Conservation (phyloP, 2,113 vertebrate species). For the Ochotona princeps region DNA sequence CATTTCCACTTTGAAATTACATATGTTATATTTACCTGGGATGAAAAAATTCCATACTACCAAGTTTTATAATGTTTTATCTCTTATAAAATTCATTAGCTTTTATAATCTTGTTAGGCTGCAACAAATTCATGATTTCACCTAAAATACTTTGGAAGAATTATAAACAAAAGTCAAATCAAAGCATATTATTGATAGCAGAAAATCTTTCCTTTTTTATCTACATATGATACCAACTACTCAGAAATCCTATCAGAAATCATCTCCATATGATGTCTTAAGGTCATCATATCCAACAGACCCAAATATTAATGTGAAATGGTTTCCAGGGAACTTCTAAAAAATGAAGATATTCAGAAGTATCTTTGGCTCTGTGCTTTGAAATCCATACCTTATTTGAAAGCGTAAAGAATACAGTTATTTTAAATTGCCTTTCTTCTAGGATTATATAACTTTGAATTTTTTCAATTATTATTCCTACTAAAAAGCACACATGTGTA, state of each 20-base stretch:
- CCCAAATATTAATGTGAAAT: neutral
- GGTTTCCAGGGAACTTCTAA: neutral
- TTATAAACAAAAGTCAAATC: conserved; percentile 15
- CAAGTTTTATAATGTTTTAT: neutral
- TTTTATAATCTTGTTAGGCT: conserved; percentile 8
- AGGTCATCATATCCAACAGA: neutral
- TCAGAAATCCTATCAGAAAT: neutral
- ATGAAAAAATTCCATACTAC: neutral
- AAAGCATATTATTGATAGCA: conserved; percentile 30
- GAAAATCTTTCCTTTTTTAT: conserved; percentile 14
- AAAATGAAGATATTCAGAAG: conserved; percentile 5
- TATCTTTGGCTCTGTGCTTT: neutral
- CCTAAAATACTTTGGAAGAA: conserved; percentile 44
- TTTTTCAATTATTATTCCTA: neutral
- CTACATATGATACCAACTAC: neutral
- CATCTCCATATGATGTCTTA: neutral
- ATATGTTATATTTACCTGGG: neutral
- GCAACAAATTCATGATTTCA: neutral
- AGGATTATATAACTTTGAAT: neutral
- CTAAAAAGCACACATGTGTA: neutral
- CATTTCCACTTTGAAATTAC: neutral
- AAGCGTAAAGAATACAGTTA: neutral
- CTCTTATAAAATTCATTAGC: neutral
- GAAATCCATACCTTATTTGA: neutral
- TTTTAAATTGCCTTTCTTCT: neutral